Evolutionary conservation across 2,797 vertebrate species (phyloP), one percentile per base, ranked within the genome.

Genomic region (Melanotaenia boesemani): DNA sequence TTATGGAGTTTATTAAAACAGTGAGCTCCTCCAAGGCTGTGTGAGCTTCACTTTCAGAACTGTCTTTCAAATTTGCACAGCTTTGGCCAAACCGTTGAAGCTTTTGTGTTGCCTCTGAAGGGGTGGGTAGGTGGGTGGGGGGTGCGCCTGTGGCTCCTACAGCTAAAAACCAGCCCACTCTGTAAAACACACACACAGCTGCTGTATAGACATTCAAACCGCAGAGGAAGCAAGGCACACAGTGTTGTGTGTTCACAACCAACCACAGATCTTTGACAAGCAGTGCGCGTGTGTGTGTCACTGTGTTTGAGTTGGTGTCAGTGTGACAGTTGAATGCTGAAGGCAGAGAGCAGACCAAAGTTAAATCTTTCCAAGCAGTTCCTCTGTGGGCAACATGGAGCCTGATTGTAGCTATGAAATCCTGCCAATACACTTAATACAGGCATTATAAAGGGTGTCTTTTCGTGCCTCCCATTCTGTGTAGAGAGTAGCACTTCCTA

Each of bases 201-300:
- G 90, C 88, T 91, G 70, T 83, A 52, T 80, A 76, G 77, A 84
- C 65, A 74, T 60, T 76, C 41, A 74, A 83, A 88, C 88, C 89
- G 82, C 87, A 91, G 85, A 91, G 88, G 87, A 93, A 89, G 87
- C 87, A 66, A 72, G 85, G 68, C 79, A 12, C 67, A 56, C 69
- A 79, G 56, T 15, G 56, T 78, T 85, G 84, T 72, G 71, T 87
- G 76, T 88, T 85, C 76, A 82, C 74, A 86, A 75, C 73, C 72
- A 79, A 72, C 86, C 84, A 59, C 82, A 86, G 81, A 81, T 81
- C 75, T 86, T 66, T 76, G 74, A 76, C 72, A 82, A 64, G 48
- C 79, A 10, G 32, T 52, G 73, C 56, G 41, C 6, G 54, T 60
- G 55, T 50, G 52, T 59, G 46, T 8, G 50, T 41, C 9, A 11